Evolutionary conservation across 2,888 invertebrate genomes (phyloP).

Genomic region (Dryadula phaetusa): DNA sequence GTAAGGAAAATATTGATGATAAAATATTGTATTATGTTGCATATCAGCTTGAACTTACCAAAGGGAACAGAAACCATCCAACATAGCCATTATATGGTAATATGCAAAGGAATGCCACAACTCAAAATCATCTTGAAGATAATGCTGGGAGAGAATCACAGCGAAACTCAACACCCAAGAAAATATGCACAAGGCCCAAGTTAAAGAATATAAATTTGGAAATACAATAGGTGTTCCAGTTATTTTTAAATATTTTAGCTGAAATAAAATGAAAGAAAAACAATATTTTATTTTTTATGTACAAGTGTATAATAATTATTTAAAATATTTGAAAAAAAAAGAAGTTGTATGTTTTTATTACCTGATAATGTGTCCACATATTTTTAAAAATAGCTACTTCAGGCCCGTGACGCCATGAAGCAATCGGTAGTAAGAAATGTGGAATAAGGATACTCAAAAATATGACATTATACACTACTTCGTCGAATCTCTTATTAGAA

Average conservation of each 20-base stretch:
- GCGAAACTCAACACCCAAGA: slow-evolving; percentile 87
- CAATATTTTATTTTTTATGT: too few species aligned
- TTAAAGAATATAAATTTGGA: slow-evolving; percentile 85
- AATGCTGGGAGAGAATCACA: slow-evolving; percentile 88
- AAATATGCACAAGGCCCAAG: slow-evolving; percentile 86
- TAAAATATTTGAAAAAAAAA: too few species aligned
- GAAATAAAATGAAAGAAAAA: too few species aligned
- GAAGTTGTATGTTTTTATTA: slow-evolving; percentile 55
- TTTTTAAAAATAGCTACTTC: slow-evolving; percentile 91
- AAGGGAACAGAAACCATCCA: slow-evolving; percentile 88
- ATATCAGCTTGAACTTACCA: slow-evolving; percentile 77
- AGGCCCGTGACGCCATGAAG: slow-evolving; percentile 88
- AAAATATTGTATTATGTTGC: too few species aligned
- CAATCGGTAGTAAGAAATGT: slow-evolving; percentile 87
- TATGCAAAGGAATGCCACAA: slow-evolving; percentile 90
- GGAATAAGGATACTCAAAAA: slow-evolving; percentile 89
- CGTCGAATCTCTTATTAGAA: slow-evolving; percentile 88
- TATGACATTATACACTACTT: slow-evolving; percentile 90
- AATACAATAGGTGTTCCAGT: slow-evolving; percentile 87
- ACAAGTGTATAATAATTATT: too few species aligned
- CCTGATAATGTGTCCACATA: slow-evolving; percentile 91
- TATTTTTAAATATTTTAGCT: slow-evolving; percentile 85
- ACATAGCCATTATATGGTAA: slow-evolving; percentile 89
- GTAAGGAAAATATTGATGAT: too few species aligned
- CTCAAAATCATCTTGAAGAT: slow-evolving; percentile 88